These are phyloP conservation scores for Brachyptera risi DNA, from an alignment of 2,888 invertebrate genomes.

Conservation along the genomic window DNA sequence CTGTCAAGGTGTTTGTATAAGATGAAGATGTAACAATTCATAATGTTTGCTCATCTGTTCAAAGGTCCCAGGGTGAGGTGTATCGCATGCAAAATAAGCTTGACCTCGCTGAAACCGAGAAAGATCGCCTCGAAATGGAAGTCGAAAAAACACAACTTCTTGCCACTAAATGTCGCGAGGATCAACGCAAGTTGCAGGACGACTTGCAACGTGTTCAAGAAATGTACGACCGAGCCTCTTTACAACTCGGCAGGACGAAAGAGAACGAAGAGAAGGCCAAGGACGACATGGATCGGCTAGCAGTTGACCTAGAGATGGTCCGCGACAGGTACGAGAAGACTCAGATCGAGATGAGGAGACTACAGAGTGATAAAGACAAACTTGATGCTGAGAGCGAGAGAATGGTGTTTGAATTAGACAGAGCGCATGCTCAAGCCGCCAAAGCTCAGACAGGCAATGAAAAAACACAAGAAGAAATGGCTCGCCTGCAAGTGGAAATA, in stretches of 20 bases:
- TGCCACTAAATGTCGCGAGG: conserved; percentile 77
- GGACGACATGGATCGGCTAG: conserved; percentile 71
- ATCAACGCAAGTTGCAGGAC: conserved; percentile 81
- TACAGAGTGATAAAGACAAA: conserved; percentile 83
- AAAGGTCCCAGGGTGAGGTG: conserved; percentile 81
- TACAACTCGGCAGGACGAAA: conserved; percentile 80
- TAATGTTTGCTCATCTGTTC: background rate
- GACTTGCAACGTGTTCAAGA: conserved; percentile 82
- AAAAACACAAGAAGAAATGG: conserved; percentile 85
- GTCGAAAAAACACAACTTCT: conserved; percentile 78
- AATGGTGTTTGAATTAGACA: conserved; percentile 78
- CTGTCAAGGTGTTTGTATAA: too few relatives aligned
- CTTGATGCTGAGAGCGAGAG: conserved; percentile 78
- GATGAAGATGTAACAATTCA: too few relatives aligned
- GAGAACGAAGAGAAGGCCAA: conserved; percentile 90
- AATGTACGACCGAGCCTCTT: conserved; percentile 80
- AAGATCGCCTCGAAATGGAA: conserved; percentile 80
- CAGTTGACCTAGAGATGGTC: conserved; percentile 80
- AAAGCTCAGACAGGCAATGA: conserved; percentile 83
- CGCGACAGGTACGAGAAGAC: conserved; percentile 85
- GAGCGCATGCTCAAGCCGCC: conserved; percentile 79
- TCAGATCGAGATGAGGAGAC: conserved; percentile 75
- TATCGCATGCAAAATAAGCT: conserved; percentile 84
- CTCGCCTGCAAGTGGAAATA: conserved; percentile 77
- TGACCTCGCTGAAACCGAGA: conserved; percentile 82